A percentile compares a stretch with the other conserved stretches of the same genome.
These are phyloP conservation scores for Entelurus aequoreus DNA, from an alignment of 2,113 vertebrate species.

Conservation along the genomic window DNA sequence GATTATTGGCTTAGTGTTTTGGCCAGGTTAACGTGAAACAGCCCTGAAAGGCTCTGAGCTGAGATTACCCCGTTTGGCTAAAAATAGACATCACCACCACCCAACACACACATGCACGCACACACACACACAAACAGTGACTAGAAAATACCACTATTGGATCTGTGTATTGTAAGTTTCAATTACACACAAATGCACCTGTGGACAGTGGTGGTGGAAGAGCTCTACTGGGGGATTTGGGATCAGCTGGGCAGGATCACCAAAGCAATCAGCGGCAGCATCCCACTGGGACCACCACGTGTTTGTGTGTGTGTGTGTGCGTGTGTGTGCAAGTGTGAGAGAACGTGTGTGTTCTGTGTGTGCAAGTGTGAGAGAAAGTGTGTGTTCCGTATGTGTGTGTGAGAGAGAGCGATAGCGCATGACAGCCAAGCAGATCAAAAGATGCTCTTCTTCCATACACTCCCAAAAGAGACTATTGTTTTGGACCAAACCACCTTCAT, in stretches of 20 bases:
- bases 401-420: neutral
- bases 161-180: slow-evolving; percentile 44
- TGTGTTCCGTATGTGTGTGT: neutral
- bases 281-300: slow-evolving; percentile 42
- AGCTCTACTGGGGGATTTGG: slow-evolving; percentile 39
- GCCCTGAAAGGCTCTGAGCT: slow-evolving; percentile 84
- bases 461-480: slow-evolving; percentile 46
- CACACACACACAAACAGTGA: slow-evolving; percentile 45
- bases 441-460: slow-evolving; percentile 68
- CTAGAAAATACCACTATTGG: slow-evolving; percentile 58
- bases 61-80: slow-evolving; percentile 86
- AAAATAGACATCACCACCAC: slow-evolving; percentile 79
- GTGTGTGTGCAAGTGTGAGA: neutral
- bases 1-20: slow-evolving; percentile 94
- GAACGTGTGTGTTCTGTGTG: neutral
- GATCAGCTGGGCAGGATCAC: slow-evolving; percentile 59
- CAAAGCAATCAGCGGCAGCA: slow-evolving; percentile 54
- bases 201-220: slow-evolving; percentile 31
- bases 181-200: slow-evolving; percentile 24
- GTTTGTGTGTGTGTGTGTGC: slow-evolving; percentile 14
- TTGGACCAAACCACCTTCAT: slow-evolving; percentile 25
- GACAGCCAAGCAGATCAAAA: slow-evolving; percentile 49
- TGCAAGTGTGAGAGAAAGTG: neutral
- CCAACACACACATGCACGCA: slow-evolving; percentile 15
- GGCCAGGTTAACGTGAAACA: slow-evolving; percentile 89